Evolutionary conservation across 2,888 invertebrate species (phyloP), one percentile per base, ranked within the genome.

Genomic region (Drosophila birchii): DNA sequence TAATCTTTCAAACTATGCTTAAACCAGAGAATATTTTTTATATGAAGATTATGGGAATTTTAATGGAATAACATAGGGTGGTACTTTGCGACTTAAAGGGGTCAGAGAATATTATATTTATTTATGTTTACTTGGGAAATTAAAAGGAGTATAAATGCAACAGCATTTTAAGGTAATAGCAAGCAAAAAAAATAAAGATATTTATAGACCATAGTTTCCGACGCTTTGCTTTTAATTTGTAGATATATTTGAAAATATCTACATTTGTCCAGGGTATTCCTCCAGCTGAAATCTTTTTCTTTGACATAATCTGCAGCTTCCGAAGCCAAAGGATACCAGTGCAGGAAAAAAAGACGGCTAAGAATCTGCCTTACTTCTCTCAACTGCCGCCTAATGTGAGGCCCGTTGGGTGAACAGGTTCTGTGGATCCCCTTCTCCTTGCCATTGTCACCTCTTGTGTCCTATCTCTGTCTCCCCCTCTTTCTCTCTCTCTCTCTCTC

Each of bases 401-500:
- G 78, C 86, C 83, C 86, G 81, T 78, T 86, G 86, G 81, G 78
- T 81, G 86, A 68, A 68, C 68, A 68, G 68, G 68, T 68, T 68
- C 70, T 45, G 20, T 56, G 14, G 12, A 23, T n/a, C 57, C 56
- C 60, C 58, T n/a, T 23, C 32, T 9, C 2, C 12, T 38, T 4
- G 20, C 38, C 54, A 38, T 38, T 54, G 54, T 38, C 39, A 16
- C 60, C 60, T 39, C 51, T 53, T 53, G 51, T 36, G 51, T 53
- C 36, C 51, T 53, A 36, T 53, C 16, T 60, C 47, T 41, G 38
- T 20, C 20, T 11, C 14, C 2, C 36, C 38, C 47, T 38, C 26
- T 20, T 8, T 12, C n/a, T 32, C 26, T n/a, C 47, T 16, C 45
- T 18, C 23, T 14, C 9, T 8, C 23, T n/a, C n/a, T n/a, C n/a